Evolutionary conservation across 1,140 invertebrate genomes (phyloP).

Genomic region (Trichonephila clavipes): DNA sequence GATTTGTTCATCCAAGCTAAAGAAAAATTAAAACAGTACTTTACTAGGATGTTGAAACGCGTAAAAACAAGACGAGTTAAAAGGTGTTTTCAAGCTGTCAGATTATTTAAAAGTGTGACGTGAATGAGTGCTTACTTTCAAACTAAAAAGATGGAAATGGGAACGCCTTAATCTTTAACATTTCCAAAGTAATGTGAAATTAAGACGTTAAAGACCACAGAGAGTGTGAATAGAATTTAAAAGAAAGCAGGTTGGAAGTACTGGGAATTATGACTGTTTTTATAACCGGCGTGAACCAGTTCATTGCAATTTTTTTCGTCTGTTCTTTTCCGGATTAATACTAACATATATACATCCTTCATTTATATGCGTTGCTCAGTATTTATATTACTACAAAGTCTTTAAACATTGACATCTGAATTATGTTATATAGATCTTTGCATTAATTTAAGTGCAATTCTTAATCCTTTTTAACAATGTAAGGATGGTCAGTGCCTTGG

Average conservation of each 20-base stretch:
- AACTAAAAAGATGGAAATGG: neutral
- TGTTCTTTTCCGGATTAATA: too few relatives aligned
- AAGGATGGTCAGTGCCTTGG: too few relatives aligned
- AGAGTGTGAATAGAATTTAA: neutral
- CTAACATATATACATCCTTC: too few relatives aligned
- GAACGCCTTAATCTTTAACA: conserved; percentile 25
- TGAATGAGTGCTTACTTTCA: neutral
- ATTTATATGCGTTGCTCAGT: too few relatives aligned
- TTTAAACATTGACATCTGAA: too few relatives aligned
- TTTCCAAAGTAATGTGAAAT: neutral
- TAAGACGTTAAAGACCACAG: neutral
- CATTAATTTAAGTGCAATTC: too few relatives aligned
- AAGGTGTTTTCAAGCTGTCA: conserved; percentile 9
- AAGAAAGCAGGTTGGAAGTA: neutral
- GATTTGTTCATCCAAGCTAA: neutral
- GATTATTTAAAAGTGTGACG: neutral
- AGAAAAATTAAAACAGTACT: neutral
- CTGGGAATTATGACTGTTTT: neutral
- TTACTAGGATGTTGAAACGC: neutral
- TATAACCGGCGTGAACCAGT: neutral
- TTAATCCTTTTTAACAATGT: too few relatives aligned
- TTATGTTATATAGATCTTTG: too few relatives aligned
- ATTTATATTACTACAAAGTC: too few relatives aligned
- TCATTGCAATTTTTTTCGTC: too few relatives aligned
- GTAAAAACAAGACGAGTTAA: neutral